Percentiles rank a stretch among this genome's conserved stretches.
Evolutionary conservation across 2,797 vertebrate genomes (phyloP).

Genomic region (Neosalanx taihuensis): DNA sequence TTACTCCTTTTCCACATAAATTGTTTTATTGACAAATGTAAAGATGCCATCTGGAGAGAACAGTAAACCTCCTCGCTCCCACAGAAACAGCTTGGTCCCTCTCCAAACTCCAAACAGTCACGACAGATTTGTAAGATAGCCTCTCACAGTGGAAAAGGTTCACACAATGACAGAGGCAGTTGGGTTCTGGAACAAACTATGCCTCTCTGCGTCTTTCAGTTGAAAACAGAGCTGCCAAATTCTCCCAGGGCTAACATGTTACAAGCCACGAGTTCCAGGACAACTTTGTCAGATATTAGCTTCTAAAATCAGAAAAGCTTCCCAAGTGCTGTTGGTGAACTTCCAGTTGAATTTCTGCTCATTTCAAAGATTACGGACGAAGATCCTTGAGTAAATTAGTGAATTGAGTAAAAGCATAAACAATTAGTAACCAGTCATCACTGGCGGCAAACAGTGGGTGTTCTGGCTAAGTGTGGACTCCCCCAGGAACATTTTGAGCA

Average conservation of each 20-base stretch:
- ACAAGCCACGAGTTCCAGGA: constrained; percentile 1
- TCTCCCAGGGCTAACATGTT: not conserved
- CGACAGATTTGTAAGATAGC: constrained; percentile 15
- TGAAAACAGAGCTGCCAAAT: constrained; percentile 13
- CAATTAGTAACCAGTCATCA: not conserved
- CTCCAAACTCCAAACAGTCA: constrained; percentile 44
- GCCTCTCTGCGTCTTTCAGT: not conserved
- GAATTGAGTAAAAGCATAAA: constrained; percentile 10
- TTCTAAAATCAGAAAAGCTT: not conserved
- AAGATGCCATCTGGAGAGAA: constrained; percentile 55
- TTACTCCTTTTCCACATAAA: not conserved
- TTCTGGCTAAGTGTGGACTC: constrained; percentile 13
- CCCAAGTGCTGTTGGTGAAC: not conserved
- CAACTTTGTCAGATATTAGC: not conserved
- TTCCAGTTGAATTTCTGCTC: not conserved
- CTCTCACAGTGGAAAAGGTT: constrained; percentile 2
- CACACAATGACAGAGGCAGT: constrained; percentile 41
- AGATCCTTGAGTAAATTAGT: not conserved
- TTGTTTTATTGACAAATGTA: not conserved
- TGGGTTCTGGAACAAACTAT: constrained; percentile 31
- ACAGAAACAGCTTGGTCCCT: constrained; percentile 9
- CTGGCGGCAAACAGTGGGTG: constrained; percentile 8
- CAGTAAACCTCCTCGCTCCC: constrained; percentile 49
- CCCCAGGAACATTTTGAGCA: constrained; percentile 24
- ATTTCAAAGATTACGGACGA: not conserved